Base-by-base conservation (phyloP, 2,888 invertebrate species). In the Petrophora chlorosata region DNA sequence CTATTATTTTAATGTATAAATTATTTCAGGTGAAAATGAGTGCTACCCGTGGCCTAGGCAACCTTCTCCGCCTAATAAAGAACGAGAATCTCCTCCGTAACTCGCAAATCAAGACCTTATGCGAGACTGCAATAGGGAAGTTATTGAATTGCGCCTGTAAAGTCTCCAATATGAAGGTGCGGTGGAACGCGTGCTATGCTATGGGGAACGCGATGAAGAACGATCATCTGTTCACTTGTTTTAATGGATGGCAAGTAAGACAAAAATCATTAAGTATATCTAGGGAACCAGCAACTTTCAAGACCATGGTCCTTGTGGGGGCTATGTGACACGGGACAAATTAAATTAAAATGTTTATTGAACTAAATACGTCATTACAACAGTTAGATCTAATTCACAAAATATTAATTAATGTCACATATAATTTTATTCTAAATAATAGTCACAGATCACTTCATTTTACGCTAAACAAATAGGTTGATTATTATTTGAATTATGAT, bases 151-250 rank as follows among this genome's bases (percentile, higher is more conserved):
- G 94, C 75, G 93, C 95, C 10, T 92, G 91, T 5, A 91, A 92
- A 23, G 94, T 94, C 16, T 92, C 92, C 36, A 94, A 94, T 75
- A 95, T 97, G 92, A 97, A 97, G 89, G 96, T 97, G 23, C 92
- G 96, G 40, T 98, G 98, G 98, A 98, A 98, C 81, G 94, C 97
- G 0, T 98, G 97, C 76, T 95, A 97, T 76, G 97, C 97, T 0
- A 83, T 97, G 45, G 95, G 96, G 14, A 95, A 94, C 65, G 92
- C 95, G 52, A 92, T 97, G 86, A 94, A 92, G 66, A 94, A 94
- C 70, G 85, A 89, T 2, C 68, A 78, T 29, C 67, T 93, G 16
- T 92, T 86, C 56, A 76, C 76, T 5, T 78, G 79, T 36, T 79
- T 85, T 3, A 85, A 47, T 47, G 85, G 84, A 17, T 93, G 93